A percentile compares a stretch with the other conserved stretches of the same genome.
These are phyloP conservation scores for Pantherophis guttatus DNA, from an alignment of 2,113 vertebrate genomes.

Conservation along the genomic window DNA sequence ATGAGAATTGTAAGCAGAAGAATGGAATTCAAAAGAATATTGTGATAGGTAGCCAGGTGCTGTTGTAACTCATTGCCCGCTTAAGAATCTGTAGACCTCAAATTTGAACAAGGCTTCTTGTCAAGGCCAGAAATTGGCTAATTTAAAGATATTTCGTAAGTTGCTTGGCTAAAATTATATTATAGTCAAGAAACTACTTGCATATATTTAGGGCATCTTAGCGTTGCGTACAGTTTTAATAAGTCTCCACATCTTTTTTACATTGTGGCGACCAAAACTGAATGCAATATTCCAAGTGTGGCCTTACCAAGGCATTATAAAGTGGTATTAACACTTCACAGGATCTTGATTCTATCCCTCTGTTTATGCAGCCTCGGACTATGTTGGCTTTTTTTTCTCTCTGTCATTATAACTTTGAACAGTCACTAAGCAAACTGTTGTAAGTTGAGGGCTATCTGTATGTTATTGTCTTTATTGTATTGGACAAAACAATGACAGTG, in stretches of 20 bases:
- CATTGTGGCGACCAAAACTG: too few relatives aligned
- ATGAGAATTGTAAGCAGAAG: background rate
- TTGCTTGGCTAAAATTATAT: background rate
- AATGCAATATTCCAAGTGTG: too few relatives aligned
- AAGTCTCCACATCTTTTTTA: too few relatives aligned
- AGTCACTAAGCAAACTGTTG: background rate
- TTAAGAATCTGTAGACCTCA: background rate
- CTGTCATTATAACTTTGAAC: background rate
- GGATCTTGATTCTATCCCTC: too few relatives aligned
- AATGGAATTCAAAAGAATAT: background rate
- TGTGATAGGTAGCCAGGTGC: background rate
- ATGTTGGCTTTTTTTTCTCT: background rate
- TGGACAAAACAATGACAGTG: background rate
- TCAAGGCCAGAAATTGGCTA: background rate
- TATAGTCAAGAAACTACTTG: background rate
- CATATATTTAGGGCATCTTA: background rate
- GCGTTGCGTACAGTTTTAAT: background rate
- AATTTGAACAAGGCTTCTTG: background rate
- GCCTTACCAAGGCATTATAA: too few relatives aligned
- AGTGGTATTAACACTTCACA: too few relatives aligned
- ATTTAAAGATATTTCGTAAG: background rate
- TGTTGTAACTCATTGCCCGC: background rate
- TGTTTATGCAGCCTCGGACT: too few relatives aligned
- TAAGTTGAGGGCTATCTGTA: background rate
- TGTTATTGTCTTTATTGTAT: background rate